Conservation (phyloP, 2,797 vertebrate species). For the Pantherophis vulpinus region DNA sequence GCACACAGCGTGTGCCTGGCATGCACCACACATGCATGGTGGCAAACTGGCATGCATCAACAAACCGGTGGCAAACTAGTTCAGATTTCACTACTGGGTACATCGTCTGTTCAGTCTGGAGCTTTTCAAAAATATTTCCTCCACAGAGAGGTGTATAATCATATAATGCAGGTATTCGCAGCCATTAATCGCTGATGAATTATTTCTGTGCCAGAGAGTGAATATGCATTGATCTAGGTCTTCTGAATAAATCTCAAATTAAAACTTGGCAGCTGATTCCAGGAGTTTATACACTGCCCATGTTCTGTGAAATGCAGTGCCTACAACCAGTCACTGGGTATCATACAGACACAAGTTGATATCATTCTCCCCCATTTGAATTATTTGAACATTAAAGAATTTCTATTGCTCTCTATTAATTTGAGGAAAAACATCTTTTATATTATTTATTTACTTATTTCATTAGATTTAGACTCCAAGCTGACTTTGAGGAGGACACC, state of each 20-base stretch:
- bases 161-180: background rate
- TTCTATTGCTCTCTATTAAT: background rate
- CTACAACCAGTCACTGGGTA: background rate
- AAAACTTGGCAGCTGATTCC: background rate
- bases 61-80: too few relatives aligned
- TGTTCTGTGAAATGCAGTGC: background rate
- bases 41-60: too few relatives aligned
- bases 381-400: background rate
- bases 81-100: background rate
- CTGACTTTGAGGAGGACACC: background rate
- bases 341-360: background rate
- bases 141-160: background rate
- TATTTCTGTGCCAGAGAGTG: background rate
- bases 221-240: background rate
- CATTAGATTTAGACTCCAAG: background rate
- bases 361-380: background rate
- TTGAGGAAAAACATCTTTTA: background rate
- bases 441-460: background rate
- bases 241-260: background rate
- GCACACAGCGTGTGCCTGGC: too few relatives aligned
- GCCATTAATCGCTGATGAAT: background rate
- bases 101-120: background rate
- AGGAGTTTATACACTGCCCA: background rate
- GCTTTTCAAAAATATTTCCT: background rate
- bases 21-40: too few relatives aligned